A percentile compares a stretch with the other conserved stretches of the same genome.
Evolutionary conservation across 2,797 vertebrate genomes (phyloP).

Genomic region (Enteromius radiatus): DNA sequence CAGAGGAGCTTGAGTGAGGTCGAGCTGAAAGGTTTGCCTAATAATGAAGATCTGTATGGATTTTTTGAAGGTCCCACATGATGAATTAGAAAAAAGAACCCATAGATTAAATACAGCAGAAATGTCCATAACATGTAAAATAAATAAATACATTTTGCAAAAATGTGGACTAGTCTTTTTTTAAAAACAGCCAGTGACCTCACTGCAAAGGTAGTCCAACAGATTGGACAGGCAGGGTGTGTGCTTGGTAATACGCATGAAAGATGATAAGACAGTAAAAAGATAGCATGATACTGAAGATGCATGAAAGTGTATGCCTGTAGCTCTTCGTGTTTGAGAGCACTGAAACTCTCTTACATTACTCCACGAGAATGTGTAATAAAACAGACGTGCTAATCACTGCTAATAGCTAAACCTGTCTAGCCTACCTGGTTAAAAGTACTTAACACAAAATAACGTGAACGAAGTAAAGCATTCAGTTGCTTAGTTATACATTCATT

Average conservation of each 20-base stretch:
- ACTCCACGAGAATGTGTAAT: constrained; percentile 70
- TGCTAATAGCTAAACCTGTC: constrained; percentile 51
- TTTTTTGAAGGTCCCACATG: constrained; percentile 25
- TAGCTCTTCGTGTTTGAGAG: constrained; percentile 49
- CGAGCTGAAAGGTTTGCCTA: constrained; percentile 11
- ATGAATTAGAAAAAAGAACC: not conserved
- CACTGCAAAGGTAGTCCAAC: constrained; percentile 76
- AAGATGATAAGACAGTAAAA: not conserved
- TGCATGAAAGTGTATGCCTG: not conserved
- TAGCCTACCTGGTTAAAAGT: constrained; percentile 17
- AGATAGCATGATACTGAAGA: not conserved
- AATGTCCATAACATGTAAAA: not conserved
- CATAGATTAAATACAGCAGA: not conserved
- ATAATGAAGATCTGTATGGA: constrained; percentile 13
- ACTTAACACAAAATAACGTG: not conserved
- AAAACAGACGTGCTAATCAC: constrained; percentile 69
- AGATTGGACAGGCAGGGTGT: constrained; percentile 71
- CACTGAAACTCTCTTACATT: constrained; percentile 62
- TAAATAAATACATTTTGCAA: no score
- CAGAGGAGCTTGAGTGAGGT: not conserved
- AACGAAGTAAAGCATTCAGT: not conserved
- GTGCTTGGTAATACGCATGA: constrained; percentile 54
- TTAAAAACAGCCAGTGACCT: constrained; percentile 70
- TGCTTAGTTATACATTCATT: constrained; percentile 20
- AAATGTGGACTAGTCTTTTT: not conserved